Percentiles rank a stretch among this genome's conserved stretches.
Conservation (phyloP, 2,797 vertebrate genomes). For the Phoxinus dragarum region DNA sequence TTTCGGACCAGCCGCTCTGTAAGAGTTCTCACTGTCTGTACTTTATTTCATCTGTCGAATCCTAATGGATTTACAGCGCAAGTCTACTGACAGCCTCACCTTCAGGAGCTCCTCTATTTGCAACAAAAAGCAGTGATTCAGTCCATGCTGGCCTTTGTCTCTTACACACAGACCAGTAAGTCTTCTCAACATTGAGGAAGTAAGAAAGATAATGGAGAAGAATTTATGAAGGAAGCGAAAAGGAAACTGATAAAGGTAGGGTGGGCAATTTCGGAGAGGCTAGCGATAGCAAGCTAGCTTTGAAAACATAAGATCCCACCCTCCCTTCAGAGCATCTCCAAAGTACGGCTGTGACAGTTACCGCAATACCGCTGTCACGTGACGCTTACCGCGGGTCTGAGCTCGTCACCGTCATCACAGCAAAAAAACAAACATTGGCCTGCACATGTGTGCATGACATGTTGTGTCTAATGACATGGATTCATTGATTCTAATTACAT, state of each 20-base stretch:
- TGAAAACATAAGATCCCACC: neutral
- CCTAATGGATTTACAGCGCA: slow-evolving; percentile 45
- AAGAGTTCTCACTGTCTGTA: slow-evolving; percentile 6
- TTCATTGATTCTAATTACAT: no score
- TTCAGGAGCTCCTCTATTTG: slow-evolving; percentile 34
- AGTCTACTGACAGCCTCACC: slow-evolving; percentile 10
- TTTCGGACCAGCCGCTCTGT: slow-evolving; percentile 18
- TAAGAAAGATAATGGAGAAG: slow-evolving; percentile 2
- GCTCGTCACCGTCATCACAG: no score
- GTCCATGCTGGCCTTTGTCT: slow-evolving; percentile 16
- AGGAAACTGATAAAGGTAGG: neutral
- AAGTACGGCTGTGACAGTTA: neutral
- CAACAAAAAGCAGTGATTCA: slow-evolving; percentile 38
- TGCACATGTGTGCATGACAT: no score
- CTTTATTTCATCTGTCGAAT: slow-evolving; percentile 19
- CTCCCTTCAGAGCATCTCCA: neutral
- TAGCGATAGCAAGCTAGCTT: neutral
- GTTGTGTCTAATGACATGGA: no score
- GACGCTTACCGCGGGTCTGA: no score
- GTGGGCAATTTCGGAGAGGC: neutral
- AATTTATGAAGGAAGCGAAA: neutral
- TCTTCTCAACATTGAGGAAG: slow-evolving; percentile 8
- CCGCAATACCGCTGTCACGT: no score
- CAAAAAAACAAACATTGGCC: no score
- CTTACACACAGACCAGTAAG: slow-evolving; percentile 5